A percentile compares a stretch with the other conserved stretches of the same genome.
These are phyloP conservation scores for Ophion slaviceki DNA, from an alignment of 2,888 invertebrate species.

Conservation along the genomic window DNA sequence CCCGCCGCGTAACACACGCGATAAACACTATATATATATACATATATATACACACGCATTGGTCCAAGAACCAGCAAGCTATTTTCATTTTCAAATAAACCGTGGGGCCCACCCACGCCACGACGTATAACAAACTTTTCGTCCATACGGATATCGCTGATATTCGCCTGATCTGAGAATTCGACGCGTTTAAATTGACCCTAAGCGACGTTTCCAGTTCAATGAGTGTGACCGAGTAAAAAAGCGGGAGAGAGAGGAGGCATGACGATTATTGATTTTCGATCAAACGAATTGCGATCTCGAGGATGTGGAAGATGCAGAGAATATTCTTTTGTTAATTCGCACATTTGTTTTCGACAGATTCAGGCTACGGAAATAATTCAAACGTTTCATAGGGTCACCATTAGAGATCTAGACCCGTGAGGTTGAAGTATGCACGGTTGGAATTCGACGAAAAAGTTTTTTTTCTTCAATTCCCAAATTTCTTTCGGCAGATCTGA, in stretches of 20 bases:
- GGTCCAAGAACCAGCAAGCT: conserved; percentile 64
- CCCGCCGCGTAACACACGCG: neutral
- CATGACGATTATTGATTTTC: too few relatives aligned
- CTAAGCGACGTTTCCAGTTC: neutral
- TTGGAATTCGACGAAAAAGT: too few relatives aligned
- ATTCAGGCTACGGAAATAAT: too few relatives aligned
- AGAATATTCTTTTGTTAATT: too few relatives aligned
- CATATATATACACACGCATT: neutral
- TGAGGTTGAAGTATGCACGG: too few relatives aligned
- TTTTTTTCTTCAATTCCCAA: too few relatives aligned
- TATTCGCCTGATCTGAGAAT: neutral
- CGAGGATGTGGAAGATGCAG: too few relatives aligned
- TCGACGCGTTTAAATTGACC: conserved; percentile 1
- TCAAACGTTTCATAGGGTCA: too few relatives aligned
- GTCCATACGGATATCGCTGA: neutral
- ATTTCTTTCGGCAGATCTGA: too few relatives aligned
- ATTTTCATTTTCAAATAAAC: conserved; percentile 79
- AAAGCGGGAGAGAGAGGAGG: neutral
- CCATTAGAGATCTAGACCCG: too few relatives aligned
- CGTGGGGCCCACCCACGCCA: conserved; percentile 67
- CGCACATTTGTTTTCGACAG: too few relatives aligned
- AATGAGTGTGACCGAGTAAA: neutral
- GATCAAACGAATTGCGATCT: too few relatives aligned
- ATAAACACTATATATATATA: conserved; percentile 1
- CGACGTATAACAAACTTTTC: neutral